A percentile compares a stretch with the other conserved stretches of the same genome.
phyloP scores from a whole-genome alignment of 2,113 vertebrate genomes.

The Cololabis saira region DNA sequence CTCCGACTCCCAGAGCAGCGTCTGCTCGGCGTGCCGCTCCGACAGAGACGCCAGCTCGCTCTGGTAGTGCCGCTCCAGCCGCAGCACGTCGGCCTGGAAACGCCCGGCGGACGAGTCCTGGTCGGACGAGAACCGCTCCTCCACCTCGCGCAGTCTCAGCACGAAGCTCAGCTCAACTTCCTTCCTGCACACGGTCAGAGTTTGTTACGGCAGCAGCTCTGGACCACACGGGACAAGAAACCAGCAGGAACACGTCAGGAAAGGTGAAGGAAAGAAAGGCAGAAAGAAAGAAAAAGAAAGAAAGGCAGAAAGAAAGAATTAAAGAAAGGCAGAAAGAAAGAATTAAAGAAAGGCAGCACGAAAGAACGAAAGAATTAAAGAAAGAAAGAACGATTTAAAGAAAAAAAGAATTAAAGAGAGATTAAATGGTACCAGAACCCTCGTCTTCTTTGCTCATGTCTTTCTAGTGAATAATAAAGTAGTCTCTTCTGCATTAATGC shows the following conservation, averaged over 20 bases:
- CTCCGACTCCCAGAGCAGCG: conserved; percentile 84
- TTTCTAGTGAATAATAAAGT: too few relatives aligned
- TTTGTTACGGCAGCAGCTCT: conserved; percentile 46
- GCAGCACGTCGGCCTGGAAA: conserved; percentile 78
- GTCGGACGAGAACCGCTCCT: conserved; percentile 83
- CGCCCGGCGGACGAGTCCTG: conserved; percentile 79
- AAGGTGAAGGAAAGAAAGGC: neutral
- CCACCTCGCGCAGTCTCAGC: conserved; percentile 84
- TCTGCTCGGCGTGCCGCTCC: conserved; percentile 78
- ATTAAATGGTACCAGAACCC: too few relatives aligned
- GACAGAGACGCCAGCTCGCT: conserved; percentile 78
- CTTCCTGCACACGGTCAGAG: conserved; percentile 86
- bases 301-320: too few relatives aligned
- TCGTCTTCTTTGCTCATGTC: too few relatives aligned
- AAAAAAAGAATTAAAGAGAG: too few relatives aligned
- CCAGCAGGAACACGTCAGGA: too few relatives aligned
- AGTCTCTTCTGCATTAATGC: too few relatives aligned
- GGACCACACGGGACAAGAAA: too few relatives aligned
- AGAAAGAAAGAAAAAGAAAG: neutral
- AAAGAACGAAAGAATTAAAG: too few relatives aligned
- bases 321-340: too few relatives aligned
- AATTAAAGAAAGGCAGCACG: too few relatives aligned
- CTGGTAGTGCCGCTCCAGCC: conserved; percentile 79
- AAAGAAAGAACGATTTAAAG: too few relatives aligned
- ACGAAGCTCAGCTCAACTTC: conserved; percentile 87